phyloP scores from a whole-genome alignment of 1,140 invertebrate species.

The Drosophila pectinifera region DNA sequence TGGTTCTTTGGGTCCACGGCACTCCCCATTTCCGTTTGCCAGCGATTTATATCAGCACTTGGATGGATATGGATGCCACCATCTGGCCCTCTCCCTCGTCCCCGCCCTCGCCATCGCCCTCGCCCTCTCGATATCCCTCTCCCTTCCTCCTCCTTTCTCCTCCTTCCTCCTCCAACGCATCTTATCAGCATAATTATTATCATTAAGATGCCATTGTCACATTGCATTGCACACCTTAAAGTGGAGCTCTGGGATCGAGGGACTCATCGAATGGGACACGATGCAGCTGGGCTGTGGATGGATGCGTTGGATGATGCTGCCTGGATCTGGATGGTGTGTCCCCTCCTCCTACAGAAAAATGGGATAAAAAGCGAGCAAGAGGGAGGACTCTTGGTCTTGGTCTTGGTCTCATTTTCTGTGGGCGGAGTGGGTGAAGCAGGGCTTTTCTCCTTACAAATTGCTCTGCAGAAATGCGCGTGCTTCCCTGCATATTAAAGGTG shows the following conservation, averaged over 20 bases:
- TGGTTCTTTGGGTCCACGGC: slow-evolving; percentile 55
- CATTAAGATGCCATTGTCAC: slow-evolving; percentile 77
- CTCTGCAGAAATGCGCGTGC: not conserved
- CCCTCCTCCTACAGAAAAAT: not conserved
- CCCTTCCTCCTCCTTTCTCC: not conserved
- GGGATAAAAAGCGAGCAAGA: not conserved
- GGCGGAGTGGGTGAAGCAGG: slow-evolving; percentile 16
- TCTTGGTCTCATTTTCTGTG: slow-evolving; percentile 13
- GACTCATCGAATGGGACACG: slow-evolving; percentile 10
- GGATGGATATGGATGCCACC: slow-evolving; percentile 38
- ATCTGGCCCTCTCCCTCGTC: not conserved
- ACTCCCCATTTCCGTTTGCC: slow-evolving; percentile 80
- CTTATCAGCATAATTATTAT: slow-evolving; percentile 75
- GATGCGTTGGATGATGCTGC: slow-evolving; percentile 22
- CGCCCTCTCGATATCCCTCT: not conserved
- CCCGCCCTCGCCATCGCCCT: too few relatives aligned
- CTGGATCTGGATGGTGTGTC: not conserved
- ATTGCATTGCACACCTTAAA: slow-evolving; percentile 67
- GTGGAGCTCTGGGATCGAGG: slow-evolving; percentile 26
- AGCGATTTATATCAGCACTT: slow-evolving; percentile 74
- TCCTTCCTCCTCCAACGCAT: slow-evolving; percentile 25
- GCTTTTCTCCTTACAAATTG: slow-evolving; percentile 2
- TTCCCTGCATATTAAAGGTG: slow-evolving; percentile 10
- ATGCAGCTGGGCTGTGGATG: slow-evolving; percentile 2
- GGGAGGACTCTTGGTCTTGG: slow-evolving; percentile 10